These are phyloP conservation scores for Suricata suricatta DNA, from an alignment of 2,113 vertebrate genomes.

Conservation along the genomic window DNA sequence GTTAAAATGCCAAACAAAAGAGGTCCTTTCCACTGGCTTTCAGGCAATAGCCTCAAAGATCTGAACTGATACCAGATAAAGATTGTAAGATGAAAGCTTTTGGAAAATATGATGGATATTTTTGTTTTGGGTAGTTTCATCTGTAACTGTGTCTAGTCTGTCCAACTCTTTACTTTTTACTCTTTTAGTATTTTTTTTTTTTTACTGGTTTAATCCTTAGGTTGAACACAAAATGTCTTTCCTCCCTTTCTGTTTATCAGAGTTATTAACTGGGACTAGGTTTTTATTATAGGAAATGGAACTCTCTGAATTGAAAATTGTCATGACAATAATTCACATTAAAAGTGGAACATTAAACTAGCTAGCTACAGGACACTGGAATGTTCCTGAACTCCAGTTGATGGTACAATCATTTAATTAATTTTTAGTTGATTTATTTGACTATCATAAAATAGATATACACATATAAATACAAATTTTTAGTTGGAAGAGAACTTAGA, in stretches of 20 bases:
- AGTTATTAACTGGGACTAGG: not conserved
- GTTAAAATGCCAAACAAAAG: not conserved
- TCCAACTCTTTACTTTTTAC: not conserved
- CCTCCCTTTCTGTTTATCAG: not conserved
- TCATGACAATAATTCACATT: constrained; percentile 7
- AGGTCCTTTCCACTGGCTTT: not conserved
- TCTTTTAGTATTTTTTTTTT: not conserved
- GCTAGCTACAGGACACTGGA: not conserved
- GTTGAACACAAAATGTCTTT: not conserved
- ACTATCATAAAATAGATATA: not conserved
- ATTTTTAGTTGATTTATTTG: constrained; percentile 14
- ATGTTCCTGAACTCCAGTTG: not conserved
- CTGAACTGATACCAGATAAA: not conserved
- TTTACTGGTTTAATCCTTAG: not conserved
- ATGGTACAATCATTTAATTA: not conserved
- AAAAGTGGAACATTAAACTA: not conserved
- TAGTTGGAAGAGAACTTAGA: not conserved
- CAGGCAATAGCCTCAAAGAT: not conserved
- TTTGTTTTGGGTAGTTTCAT: not conserved
- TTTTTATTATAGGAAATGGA: not conserved
- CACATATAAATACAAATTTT: not conserved
- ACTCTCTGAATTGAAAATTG: not conserved
- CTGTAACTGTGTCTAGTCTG: not conserved
- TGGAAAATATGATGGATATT: not conserved
- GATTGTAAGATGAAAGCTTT: not conserved